phyloP scores from a whole-genome alignment of 2,113 vertebrate genomes.

The Uropsilus gracilis region DNA sequence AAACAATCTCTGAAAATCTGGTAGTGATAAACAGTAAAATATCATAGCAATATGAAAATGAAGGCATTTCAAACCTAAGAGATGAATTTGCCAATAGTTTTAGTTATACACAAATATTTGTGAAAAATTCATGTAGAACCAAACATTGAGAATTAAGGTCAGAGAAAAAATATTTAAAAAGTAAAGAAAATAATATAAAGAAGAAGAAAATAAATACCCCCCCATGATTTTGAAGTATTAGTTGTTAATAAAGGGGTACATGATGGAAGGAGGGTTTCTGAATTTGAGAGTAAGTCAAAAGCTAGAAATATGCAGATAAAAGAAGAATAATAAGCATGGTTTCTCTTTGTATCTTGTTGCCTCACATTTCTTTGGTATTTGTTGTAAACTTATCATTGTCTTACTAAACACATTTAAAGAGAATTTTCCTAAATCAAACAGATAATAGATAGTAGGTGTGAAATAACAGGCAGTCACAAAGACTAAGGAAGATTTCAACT shows the following conservation, averaged over 20 bases:
- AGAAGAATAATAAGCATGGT: background rate
- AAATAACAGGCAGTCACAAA: background rate
- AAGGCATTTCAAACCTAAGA: background rate
- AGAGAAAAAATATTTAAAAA: background rate
- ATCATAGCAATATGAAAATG: background rate
- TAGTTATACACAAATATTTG: background rate
- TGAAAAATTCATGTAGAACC: background rate
- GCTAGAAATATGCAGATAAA: background rate
- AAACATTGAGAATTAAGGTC: background rate
- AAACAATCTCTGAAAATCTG: background rate
- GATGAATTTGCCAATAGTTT: slow-evolving; percentile 17
- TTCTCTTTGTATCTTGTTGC: background rate
- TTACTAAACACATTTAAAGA: slow-evolving; percentile 1
- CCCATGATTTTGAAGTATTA: background rate
- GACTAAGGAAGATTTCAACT: background rate
- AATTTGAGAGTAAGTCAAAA: background rate
- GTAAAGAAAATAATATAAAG: background rate
- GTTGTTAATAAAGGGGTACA: background rate
- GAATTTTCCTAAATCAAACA: slow-evolving; percentile 5
- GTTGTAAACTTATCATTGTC: background rate
- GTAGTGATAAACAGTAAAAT: background rate
- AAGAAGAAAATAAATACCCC: background rate
- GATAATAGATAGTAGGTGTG: background rate
- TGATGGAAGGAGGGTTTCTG: background rate
- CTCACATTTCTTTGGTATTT: slow-evolving; percentile 19